Conservation (phyloP, 2,888 invertebrate genomes). For the Sepioteuthis lessoniana region DNA sequence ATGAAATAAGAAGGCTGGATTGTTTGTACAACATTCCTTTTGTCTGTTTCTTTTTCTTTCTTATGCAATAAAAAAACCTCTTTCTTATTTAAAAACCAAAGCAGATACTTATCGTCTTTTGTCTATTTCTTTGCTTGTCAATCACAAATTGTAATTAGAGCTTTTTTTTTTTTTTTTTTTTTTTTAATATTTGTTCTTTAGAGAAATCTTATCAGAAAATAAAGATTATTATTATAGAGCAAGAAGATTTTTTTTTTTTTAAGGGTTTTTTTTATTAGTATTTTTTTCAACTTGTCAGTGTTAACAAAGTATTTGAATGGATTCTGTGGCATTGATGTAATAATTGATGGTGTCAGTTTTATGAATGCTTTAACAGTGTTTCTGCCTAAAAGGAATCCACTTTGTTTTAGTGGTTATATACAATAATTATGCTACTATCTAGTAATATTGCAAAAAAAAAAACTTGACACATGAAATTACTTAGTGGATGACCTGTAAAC, state of each 20-base stretch:
- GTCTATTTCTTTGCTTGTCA: slow-evolving; percentile 8
- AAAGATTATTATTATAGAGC: background rate
- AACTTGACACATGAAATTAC: too few relatives aligned
- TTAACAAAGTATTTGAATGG: slow-evolving; percentile 9
- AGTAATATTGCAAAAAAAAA: too few relatives aligned
- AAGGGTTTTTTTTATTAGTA: background rate
- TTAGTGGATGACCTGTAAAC: too few relatives aligned
- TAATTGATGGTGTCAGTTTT: background rate
- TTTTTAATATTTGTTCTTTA: background rate
- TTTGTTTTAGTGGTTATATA: background rate
- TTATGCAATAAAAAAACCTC: background rate
- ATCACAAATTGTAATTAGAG: slow-evolving; percentile 33
- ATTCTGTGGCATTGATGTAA: background rate
- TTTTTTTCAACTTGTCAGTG: background rate
- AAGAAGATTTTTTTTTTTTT: background rate
- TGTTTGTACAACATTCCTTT: slow-evolving; percentile 11
- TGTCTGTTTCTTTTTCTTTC: background rate
- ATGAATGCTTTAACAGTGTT: background rate
- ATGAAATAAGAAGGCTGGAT: background rate
- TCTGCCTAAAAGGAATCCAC: background rate
- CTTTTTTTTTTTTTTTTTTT: background rate
- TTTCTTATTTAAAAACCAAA: slow-evolving; percentile 24
- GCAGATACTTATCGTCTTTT: slow-evolving; percentile 1
- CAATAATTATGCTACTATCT: too few relatives aligned
- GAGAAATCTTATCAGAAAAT: background rate